A percentile compares a stretch with the other conserved stretches of the same genome.
Conservation (phyloP, 2,888 invertebrate genomes). For the Lysandra bellargus region DNA sequence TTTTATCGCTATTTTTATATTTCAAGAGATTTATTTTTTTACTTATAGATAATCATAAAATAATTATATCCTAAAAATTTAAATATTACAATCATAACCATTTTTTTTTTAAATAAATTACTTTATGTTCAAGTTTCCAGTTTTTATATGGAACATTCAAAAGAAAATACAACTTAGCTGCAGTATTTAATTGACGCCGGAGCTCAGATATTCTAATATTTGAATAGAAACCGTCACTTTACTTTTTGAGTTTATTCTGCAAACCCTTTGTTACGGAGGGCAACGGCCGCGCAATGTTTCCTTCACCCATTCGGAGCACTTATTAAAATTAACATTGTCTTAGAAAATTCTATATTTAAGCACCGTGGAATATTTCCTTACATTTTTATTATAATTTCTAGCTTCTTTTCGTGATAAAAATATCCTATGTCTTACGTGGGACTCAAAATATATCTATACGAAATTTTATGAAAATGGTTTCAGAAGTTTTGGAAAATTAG, state of each 20-base stretch:
- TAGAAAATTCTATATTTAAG: neutral
- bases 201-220: slow-evolving; percentile 7
- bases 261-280: slow-evolving; percentile 2
- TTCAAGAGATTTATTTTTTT: too few relatives aligned
- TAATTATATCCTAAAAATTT: too few relatives aligned
- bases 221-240: neutral
- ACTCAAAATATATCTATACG: too few relatives aligned
- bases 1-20: neutral
- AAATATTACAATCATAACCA: neutral
- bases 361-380: neutral
- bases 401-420: too few relatives aligned
- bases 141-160: neutral
- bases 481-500: neutral
- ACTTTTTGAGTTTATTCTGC: slow-evolving; percentile 10
- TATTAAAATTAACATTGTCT: slow-evolving; percentile 18
- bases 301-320: slow-evolving; percentile 9
- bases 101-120: neutral
- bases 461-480: too few relatives aligned
- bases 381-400: neutral
- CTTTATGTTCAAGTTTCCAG: neutral
- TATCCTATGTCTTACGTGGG: too few relatives aligned
- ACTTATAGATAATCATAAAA: too few relatives aligned
- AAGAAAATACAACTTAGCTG: neutral
- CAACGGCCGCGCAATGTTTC: neutral
- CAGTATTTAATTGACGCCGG: neutral